Percentiles rank a stretch among this genome's conserved stretches.
Conservation (phyloP, 2,797 vertebrate species). For the Esox masquinongy region DNA sequence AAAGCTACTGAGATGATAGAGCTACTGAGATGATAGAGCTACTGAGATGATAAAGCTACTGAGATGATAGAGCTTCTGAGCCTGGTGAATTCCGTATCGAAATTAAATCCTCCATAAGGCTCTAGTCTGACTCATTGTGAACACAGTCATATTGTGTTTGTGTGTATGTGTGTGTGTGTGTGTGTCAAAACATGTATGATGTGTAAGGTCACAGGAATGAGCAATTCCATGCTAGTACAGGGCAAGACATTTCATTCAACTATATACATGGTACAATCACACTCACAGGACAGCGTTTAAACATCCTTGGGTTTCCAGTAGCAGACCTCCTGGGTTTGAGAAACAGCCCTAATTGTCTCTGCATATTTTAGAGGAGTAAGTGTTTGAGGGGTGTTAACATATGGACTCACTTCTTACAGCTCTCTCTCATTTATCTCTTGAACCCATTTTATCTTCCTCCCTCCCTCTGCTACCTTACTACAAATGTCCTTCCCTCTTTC, state of each 20-base stretch:
- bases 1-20: no score
- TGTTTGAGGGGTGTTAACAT: not conserved
- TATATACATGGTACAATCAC: not conserved
- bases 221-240: conserved; percentile 49
- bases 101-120: not conserved
- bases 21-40: no score
- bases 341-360: conserved; percentile 6
- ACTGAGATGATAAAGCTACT: no score
- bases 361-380: conserved; percentile 28
- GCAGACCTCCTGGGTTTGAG: conserved; percentile 22
- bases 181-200: not conserved
- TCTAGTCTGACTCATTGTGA: not conserved
- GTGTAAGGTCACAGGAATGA: conserved; percentile 4
- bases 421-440: no score
- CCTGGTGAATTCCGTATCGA: not conserved
- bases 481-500: no score
- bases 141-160: not conserved
- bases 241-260: not conserved
- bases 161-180: not conserved
- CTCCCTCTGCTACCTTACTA: no score
- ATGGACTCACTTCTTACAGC: not conserved
- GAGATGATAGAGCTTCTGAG: not conserved
- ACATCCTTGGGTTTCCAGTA: not conserved
- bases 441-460: no score
- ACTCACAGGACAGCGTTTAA: conserved; percentile 47